Conservation (phyloP, 1,140 invertebrate species). For the Tetranychus cinnabarinus region DNA sequence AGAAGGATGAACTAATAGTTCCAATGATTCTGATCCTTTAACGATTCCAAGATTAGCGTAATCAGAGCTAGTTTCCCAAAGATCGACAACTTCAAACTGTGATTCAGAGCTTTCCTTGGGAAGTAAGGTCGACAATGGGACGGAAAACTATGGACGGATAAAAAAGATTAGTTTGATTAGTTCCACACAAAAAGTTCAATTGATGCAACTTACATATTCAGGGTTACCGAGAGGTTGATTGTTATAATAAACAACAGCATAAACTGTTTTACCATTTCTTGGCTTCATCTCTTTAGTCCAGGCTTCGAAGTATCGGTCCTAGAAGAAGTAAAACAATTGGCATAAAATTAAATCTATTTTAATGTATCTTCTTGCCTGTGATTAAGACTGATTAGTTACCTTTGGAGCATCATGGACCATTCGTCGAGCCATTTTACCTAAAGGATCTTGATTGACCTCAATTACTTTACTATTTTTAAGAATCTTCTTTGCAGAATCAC, state of each 20-base stretch:
- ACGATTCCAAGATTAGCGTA: no score
- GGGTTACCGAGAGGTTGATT: background rate
- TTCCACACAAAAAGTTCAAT: background rate
- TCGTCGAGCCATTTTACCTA: conserved; percentile 22
- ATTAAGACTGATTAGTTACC: background rate
- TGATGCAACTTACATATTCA: background rate
- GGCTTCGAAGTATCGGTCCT: background rate
- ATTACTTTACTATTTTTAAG: conserved; percentile 20
- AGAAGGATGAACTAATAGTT: no score
- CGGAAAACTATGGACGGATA: no score
- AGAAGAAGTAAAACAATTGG: background rate
- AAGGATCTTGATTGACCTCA: conserved; percentile 20
- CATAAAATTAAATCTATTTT: background rate
- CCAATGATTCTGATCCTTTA: no score
- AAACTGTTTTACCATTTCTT: background rate
- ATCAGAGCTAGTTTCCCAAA: no score
- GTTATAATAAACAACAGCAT: background rate
- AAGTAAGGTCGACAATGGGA: no score
- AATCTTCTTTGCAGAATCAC: conserved; percentile 16
- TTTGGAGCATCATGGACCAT: conserved; percentile 10
- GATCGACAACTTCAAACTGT: no score
- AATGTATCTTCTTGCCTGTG: no score
- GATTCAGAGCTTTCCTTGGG: no score
- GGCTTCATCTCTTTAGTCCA: background rate
- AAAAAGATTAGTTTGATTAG: no score